phyloP scores from a whole-genome alignment of 2,888 invertebrate species.

The Ormyrus pomaceus region DNA sequence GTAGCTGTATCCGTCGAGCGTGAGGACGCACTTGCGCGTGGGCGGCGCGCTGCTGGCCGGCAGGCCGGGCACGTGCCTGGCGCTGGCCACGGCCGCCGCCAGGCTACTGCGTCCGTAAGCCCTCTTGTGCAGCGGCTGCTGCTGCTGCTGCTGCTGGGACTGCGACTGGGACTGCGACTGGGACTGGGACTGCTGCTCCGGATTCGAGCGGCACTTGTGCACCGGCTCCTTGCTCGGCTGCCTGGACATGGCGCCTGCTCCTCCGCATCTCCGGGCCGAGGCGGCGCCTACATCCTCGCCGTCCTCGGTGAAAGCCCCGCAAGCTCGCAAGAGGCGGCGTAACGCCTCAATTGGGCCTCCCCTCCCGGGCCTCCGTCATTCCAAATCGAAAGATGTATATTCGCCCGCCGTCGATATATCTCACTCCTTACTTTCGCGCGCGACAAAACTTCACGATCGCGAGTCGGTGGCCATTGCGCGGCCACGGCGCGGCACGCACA shows the following conservation, averaged over 20 bases:
- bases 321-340: not conserved
- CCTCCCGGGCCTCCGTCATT: slow-evolving; percentile 24
- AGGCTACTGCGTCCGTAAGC: not conserved
- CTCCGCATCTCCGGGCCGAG: too few relatives aligned
- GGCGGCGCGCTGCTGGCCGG: slow-evolving; percentile 68
- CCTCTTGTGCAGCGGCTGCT: not conserved
- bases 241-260: slow-evolving; percentile 63
- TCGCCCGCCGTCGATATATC: not conserved
- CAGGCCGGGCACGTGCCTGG: slow-evolving; percentile 26
- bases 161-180: not conserved
- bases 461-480: slow-evolving; percentile 45
- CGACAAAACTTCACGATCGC: not conserved
- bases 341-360: not conserved
- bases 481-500: slow-evolving; percentile 26
- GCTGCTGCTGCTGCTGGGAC: slow-evolving; percentile 48
- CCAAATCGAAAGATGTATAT: not conserved
- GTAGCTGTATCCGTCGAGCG: slow-evolving; percentile 90
- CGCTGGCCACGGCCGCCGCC: slow-evolving; percentile 4
- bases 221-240: slow-evolving; percentile 79
- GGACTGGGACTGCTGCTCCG: slow-evolving; percentile 75
- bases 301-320: too few relatives aligned
- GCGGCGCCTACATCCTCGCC: too few relatives aligned
- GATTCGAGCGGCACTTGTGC: slow-evolving; percentile 83
- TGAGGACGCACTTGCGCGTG: slow-evolving; percentile 87
- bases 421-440: not conserved